Evolutionary conservation across 2,888 invertebrate genomes (phyloP).

Genomic region (Xestobium rufovillosum): DNA sequence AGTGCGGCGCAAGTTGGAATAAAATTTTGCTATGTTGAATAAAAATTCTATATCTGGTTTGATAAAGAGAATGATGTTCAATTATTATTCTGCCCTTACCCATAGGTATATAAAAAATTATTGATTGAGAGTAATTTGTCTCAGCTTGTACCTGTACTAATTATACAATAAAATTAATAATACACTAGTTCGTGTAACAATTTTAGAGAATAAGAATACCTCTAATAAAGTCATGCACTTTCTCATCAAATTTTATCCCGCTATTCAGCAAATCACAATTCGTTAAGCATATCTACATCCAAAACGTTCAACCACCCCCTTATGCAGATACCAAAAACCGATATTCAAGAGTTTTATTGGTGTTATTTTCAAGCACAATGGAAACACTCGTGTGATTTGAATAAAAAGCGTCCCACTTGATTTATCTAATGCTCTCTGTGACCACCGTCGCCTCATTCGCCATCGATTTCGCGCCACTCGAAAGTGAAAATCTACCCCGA

Average conservation of each 20-base stretch:
- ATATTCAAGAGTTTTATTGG: conserved; percentile 30
- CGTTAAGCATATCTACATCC: conserved; percentile 29
- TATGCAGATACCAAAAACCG: conserved; percentile 28
- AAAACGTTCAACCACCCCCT: conserved; percentile 26
- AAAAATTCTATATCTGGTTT: too few relatives aligned
- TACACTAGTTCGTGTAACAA: too few relatives aligned
- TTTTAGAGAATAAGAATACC: too few relatives aligned
- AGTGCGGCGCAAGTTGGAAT: too few relatives aligned
- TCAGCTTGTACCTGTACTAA: too few relatives aligned
- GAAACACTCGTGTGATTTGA: conserved; percentile 32
- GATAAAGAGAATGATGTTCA: too few relatives aligned
- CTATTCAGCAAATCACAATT: conserved; percentile 28
- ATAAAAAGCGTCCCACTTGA: conserved; percentile 33
- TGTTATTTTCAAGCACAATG: conserved; percentile 33
- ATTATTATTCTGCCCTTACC: too few relatives aligned
- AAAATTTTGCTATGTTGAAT: too few relatives aligned
- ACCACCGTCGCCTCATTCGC: conserved; percentile 15
- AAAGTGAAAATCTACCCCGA: conserved; percentile 16
- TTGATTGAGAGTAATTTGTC: too few relatives aligned
- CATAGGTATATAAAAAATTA: too few relatives aligned
- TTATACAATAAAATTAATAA: too few relatives aligned
- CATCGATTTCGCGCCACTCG: conserved; percentile 10
- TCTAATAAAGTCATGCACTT: conserved; percentile 17
- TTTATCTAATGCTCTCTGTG: conserved; percentile 28
- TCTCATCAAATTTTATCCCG: conserved; percentile 22